Evolutionary conservation across 2,888 invertebrate genomes (phyloP).

Genomic region (Cyclophora albipunctata): DNA sequence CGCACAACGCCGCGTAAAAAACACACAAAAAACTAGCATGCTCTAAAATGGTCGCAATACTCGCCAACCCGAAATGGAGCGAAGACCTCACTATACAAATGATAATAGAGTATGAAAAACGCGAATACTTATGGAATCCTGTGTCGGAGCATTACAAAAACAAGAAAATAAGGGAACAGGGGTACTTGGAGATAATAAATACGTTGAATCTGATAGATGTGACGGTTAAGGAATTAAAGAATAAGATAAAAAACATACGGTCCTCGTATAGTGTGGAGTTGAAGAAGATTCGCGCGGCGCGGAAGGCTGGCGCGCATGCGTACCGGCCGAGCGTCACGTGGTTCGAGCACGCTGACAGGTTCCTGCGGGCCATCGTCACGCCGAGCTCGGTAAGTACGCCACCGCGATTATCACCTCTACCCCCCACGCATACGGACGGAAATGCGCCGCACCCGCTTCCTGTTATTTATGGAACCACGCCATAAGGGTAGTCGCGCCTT

Average conservation of each 20-base stretch:
- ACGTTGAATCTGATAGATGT: conserved; percentile 64
- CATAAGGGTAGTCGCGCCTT: too few species aligned
- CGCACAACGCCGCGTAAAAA: conserved; percentile 46
- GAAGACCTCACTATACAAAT: conserved; percentile 69
- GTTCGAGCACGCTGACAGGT: conserved; percentile 75
- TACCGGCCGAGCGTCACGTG: conserved; percentile 74
- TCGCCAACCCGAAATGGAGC: conserved; percentile 72
- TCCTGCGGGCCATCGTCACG: conserved; percentile 72
- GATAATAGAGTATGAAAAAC: conserved; percentile 70
- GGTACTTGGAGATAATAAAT: conserved; percentile 68
- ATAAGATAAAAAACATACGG: conserved; percentile 71
- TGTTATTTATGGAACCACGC: too few species aligned
- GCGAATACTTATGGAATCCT: conserved; percentile 70
- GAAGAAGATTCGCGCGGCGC: conserved; percentile 72
- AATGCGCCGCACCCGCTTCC: too few species aligned
- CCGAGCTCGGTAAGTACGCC: conserved; percentile 65
- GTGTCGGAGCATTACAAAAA: conserved; percentile 71
- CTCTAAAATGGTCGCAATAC: conserved; percentile 61
- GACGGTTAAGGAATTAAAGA: conserved; percentile 70
- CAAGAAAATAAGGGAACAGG: conserved; percentile 69
- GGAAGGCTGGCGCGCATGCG: conserved; percentile 73
- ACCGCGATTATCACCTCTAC: neutral
- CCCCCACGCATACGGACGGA: neutral
- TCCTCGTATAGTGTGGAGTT: conserved; percentile 72
- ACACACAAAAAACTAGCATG: conserved; percentile 21